phyloP scores from a whole-genome alignment of 1,140 invertebrate genomes.

The Zaprionus gabonicus region DNA sequence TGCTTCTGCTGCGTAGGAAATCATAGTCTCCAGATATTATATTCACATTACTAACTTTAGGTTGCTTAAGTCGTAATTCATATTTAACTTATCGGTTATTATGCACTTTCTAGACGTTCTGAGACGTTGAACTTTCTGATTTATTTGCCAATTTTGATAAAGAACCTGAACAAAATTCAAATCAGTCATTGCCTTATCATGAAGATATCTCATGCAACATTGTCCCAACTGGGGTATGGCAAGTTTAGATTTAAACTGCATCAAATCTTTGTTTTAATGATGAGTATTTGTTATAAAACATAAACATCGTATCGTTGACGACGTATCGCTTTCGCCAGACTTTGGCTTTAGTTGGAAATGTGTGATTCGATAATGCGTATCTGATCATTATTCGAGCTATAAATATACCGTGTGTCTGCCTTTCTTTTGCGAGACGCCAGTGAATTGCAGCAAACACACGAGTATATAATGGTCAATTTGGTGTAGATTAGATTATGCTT shows the following conservation, averaged over 20 bases:
- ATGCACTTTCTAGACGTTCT: not conserved
- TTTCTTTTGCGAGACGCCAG: slow-evolving; percentile 16
- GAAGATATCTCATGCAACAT: not conserved
- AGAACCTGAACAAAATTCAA: not conserved
- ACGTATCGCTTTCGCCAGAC: not conserved
- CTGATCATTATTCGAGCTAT: not conserved
- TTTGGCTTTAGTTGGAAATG: not conserved
- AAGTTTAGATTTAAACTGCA: not conserved
- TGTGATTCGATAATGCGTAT: not conserved
- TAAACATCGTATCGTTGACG: not conserved
- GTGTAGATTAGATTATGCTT: slow-evolving; percentile 58
- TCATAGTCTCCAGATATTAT: not conserved
- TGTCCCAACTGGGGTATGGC: not conserved
- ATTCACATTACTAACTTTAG: not conserved
- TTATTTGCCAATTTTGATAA: not conserved
- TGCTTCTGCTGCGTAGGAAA: slow-evolving; percentile 18
- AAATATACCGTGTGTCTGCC: not conserved
- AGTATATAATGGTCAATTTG: slow-evolving; percentile 22
- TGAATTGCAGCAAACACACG: slow-evolving; percentile 28
- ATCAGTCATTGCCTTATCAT: not conserved
- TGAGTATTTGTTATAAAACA: not conserved
- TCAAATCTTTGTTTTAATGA: too few relatives aligned
- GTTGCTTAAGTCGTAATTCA: slow-evolving; percentile 10
- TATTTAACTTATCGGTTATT: slow-evolving; percentile 11
- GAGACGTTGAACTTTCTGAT: slow-evolving; percentile 1